Evolutionary conservation across 2,888 invertebrate species (phyloP).

Genomic region (Odontomyia ornata): DNA sequence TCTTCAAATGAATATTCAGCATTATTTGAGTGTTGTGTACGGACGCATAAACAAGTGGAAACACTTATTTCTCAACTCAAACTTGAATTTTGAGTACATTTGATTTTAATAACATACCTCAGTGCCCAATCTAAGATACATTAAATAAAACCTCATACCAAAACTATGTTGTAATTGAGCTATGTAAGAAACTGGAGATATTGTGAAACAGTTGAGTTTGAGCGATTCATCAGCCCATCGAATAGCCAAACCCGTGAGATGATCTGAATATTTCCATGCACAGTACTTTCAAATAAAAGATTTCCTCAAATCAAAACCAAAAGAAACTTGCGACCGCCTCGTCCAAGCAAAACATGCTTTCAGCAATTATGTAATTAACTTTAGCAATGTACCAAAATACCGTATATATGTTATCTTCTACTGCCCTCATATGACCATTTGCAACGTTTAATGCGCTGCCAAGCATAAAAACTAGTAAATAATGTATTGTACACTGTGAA

Average conservation of each 20-base stretch:
- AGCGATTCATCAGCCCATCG: slow-evolving; percentile 13
- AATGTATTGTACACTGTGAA: slow-evolving; percentile 8
- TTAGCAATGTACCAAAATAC: slow-evolving; percentile 20
- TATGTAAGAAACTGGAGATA: background rate
- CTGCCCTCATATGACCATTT: background rate
- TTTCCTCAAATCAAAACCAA: background rate
- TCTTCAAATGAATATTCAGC: slow-evolving; percentile 33
- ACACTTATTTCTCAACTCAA: background rate
- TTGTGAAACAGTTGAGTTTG: background rate
- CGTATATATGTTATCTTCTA: slow-evolving; percentile 2
- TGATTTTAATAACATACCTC: slow-evolving; percentile 1
- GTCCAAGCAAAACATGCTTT: slow-evolving; percentile 1
- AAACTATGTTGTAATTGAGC: no score
- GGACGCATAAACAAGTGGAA: slow-evolving; percentile 15
- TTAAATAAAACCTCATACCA: background rate
- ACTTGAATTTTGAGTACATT: background rate
- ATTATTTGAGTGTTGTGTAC: slow-evolving; percentile 10
- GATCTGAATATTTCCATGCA: background rate
- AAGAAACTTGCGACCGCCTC: background rate
- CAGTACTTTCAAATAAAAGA: background rate
- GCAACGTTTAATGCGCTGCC: background rate
- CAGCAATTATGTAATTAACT: background rate
- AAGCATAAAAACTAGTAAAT: slow-evolving; percentile 1
- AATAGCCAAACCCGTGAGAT: background rate
- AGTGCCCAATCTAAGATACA: slow-evolving; percentile 34